Evolutionary conservation across 2,113 vertebrate genomes (phyloP), one percentile per base, ranked within the genome.

Genomic region (Chlamydotis undulata): DNA sequence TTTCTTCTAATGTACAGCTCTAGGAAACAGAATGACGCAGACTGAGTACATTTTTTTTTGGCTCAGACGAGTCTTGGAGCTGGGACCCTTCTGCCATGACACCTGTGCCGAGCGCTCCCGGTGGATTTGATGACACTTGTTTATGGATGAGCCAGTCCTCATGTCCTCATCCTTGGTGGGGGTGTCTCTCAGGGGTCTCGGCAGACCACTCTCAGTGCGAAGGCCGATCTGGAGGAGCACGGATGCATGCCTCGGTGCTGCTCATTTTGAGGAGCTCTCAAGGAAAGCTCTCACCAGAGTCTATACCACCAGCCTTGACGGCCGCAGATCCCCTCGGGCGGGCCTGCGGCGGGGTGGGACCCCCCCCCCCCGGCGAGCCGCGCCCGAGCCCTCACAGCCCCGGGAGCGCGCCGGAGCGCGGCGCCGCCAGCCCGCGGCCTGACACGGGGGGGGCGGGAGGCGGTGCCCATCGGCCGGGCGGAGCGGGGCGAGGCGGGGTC

Each of bases 191-290:
- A 8, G 23, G 49, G 22, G 14, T 88, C 50, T 56, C 47, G 5
- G 70, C 60, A 43, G 23, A 8, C 5, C 6, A 12, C 23, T 56
- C 35, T 12, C 39, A 19, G 41, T 4, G 37, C 4, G 9, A 17
- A 55, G 23, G 25, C 22, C 0, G 1, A 2, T 29, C 55, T 12
- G 74, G 35, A 68, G 21, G 3, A 45, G 31, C 52, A 19, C 3
- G 6, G 26, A 24, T 2, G 4, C 23, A 0, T 0, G 12, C 2
- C 29, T 29, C 57, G 19, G 10, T 9, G 39, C 28, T 47, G 52
- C 45, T 37, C 7, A 6, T 29, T 56, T 24, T 23, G 8, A 35
- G 13, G 8, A 2, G 0, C 11, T 29, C 25, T 28, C 35, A 14
- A 12, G 50, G 23, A 60, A 56, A 52, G 19, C 26, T 11, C 45